Evolutionary conservation across 2,113 vertebrate genomes (phyloP).

Genomic region (human): GRCh38 chr9:114502001-114502500

Average conservation of each 20-base stretch:
- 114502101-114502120: neutral
- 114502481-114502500: neutral
- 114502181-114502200: neutral
- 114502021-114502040: slow-evolving; percentile 8
- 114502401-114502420: neutral
- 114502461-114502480: neutral
- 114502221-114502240: neutral
- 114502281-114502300: neutral
- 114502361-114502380: neutral
- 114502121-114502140: slow-evolving; percentile 33
- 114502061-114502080: neutral
- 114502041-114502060: slow-evolving; percentile 45
- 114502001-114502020: neutral
- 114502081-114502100: slow-evolving; percentile 14
- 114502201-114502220: neutral
- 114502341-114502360: neutral
- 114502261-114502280: neutral
- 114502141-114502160: neutral
- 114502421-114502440: neutral
- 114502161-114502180: fast-evolving
- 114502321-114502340: slow-evolving; percentile 1
- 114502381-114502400: neutral
- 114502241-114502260: neutral
- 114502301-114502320: neutral
- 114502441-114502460: neutral